These are phyloP conservation scores for Anableps anableps DNA, from an alignment of 2,797 vertebrate genomes.

Conservation along the genomic window DNA sequence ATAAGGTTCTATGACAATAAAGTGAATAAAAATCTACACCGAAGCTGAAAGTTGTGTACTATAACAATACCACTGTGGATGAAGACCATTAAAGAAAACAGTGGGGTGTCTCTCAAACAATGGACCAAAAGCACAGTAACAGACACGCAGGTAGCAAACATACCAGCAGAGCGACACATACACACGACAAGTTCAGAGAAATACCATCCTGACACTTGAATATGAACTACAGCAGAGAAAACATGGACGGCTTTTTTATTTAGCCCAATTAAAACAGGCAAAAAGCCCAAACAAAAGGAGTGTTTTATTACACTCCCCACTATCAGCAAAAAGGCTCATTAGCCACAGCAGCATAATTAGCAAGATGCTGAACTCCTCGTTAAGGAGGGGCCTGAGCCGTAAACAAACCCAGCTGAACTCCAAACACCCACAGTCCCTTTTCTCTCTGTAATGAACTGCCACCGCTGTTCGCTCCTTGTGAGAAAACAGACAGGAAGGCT, in stretches of 20 bases:
- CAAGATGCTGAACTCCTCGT: slow-evolving; percentile 84
- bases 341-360: slow-evolving; percentile 86
- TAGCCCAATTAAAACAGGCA: slow-evolving; percentile 79
- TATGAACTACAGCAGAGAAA: slow-evolving; percentile 51
- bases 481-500: slow-evolving; percentile 61
- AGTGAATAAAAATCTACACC: slow-evolving; percentile 31
- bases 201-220: slow-evolving; percentile 50
- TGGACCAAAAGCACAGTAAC: slow-evolving; percentile 22
- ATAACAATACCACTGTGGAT: slow-evolving; percentile 26
- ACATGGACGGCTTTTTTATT: slow-evolving; percentile 70
- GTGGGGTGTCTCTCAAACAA: slow-evolving; percentile 54
- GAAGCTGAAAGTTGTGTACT: slow-evolving; percentile 6
- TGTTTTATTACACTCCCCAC: slow-evolving; percentile 76
- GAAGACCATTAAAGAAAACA: slow-evolving; percentile 54
- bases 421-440: slow-evolving; percentile 70
- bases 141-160: slow-evolving; percentile 39
- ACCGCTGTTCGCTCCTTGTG: slow-evolving; percentile 70
- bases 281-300: slow-evolving; percentile 80
- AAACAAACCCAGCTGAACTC: slow-evolving; percentile 83
- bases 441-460: slow-evolving; percentile 80
- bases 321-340: slow-evolving; percentile 83
- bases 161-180: slow-evolving; percentile 17
- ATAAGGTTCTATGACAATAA: slow-evolving; percentile 35
- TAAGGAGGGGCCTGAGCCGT: slow-evolving; percentile 82
- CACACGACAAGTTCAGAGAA: slow-evolving; percentile 39